Evolutionary conservation across 2,797 vertebrate genomes (phyloP), one percentile per base, ranked within the genome.

Genomic region (Steatocranus sp.): DNA sequence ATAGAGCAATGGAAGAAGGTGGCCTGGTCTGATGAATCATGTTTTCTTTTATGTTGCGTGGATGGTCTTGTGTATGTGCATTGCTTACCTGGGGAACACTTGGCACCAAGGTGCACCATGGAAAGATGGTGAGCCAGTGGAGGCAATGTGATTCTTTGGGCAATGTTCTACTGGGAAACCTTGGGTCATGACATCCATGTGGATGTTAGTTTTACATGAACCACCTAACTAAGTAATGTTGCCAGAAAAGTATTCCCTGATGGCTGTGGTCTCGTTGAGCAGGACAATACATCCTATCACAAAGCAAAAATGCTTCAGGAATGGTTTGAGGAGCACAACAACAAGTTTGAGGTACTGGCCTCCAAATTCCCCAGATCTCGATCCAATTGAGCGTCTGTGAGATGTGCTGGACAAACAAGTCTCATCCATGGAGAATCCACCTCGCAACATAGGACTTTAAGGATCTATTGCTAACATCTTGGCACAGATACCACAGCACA

Each of bases 261-360:
- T 34, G 56, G 17, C 56, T 61, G 17, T 32, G 30, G 30, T 18
- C 56, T 36, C 2, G 0, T 8, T 63, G 30, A 14, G 58, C 58
- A 63, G 32, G 58, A 63, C 27, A 58, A 32, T 58, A 4, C 17
- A 36, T n/a, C 58, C 11, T 63, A 5, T 20, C 11, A 5, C 11
- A 0, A 63, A 63, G 58, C 0, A 63, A 63, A 63, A 63, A 36
- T 5, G 4, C 1, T 63, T 36, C 58, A 36, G 32, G 0, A 3
- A 36, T 14, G 2, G 58, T 36, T 63, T 63, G 4, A 63, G 58
- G 11, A 20, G 30, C 32, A 14, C 2, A 20, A 63, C 11, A 63
- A 36, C 0, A 8, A 20, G 32, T 63, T 20, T 20, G 58, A 20
- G n/a, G n/a, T 63, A 5, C 11, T 63, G 32, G n/a, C 58, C 58